A percentile compares a stretch with the other conserved stretches of the same genome.
Conservation (phyloP, 53 echinoderm and acorn worm genomes). For the Mesocentrotus franciscanus region DNA sequence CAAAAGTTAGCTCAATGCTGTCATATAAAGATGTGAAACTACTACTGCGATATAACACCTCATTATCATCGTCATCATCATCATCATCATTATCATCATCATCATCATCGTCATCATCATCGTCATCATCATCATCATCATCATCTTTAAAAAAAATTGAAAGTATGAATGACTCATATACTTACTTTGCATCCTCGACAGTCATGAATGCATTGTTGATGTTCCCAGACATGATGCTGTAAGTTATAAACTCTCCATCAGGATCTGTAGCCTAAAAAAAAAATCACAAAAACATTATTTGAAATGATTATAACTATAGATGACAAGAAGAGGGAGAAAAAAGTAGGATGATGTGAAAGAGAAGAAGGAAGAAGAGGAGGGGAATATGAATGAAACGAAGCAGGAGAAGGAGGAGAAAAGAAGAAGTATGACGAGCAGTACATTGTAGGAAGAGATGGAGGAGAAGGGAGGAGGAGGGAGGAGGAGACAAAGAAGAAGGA, state of each 20-base stretch:
- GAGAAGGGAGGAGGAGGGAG: background rate
- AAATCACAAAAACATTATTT: background rate
- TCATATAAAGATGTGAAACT: too few relatives aligned
- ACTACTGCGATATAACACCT: too few relatives aligned
- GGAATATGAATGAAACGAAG: background rate
- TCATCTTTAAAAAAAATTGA: background rate
- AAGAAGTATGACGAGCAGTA: too few relatives aligned
- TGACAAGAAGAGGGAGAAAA: background rate
- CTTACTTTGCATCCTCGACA: constrained; percentile 26
- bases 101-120: background rate
- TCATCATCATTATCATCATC: background rate
- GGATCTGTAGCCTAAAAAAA: constrained; percentile 77
- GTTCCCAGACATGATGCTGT: constrained; percentile 77
- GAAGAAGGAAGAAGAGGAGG: background rate
- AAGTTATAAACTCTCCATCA: constrained; percentile 73
- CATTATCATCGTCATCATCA: background rate
- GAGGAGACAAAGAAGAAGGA: background rate
- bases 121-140: background rate
- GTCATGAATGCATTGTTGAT: constrained; percentile 71
- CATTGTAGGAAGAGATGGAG: too few relatives aligned
- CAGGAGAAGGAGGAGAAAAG: background rate
- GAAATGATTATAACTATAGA: background rate
- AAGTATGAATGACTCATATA: background rate
- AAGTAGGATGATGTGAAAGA: background rate
- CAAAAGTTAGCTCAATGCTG: too few relatives aligned